These are phyloP conservation scores for Salticus scenicus DNA, from an alignment of 2,888 invertebrate species.

Conservation along the genomic window DNA sequence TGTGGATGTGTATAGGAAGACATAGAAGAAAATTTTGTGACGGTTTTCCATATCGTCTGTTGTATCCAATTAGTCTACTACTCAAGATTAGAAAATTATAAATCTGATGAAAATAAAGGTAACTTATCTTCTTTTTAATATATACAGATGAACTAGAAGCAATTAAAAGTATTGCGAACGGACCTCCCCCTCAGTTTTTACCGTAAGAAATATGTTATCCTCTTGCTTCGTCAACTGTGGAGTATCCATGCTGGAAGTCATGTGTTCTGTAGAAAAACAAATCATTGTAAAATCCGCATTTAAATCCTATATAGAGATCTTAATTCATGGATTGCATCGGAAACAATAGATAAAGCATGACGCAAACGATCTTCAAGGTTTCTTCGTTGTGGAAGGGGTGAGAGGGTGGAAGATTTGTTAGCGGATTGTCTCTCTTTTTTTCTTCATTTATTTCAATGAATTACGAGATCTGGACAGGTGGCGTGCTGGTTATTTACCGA, in stretches of 20 bases:
- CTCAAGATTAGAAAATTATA: too few species aligned
- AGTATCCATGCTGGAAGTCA: neutral
- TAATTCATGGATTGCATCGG: conserved; percentile 13
- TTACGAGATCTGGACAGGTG: conserved; percentile 18
- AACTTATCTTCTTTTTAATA: too few species aligned
- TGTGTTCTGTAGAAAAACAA: neutral
- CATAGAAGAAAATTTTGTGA: too few species aligned
- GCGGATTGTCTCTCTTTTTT: conserved; percentile 28
- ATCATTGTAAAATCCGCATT: neutral
- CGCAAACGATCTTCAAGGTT: conserved; percentile 8
- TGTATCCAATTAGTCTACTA: too few species aligned
- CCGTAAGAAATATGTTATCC: too few species aligned
- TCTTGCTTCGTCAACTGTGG: neutral
- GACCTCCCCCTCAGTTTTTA: too few species aligned
- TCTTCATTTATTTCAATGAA: neutral
- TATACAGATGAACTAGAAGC: too few species aligned
- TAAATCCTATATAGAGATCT: neutral
- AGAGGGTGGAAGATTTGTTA: conserved; percentile 36
- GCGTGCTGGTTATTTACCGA: conserved; percentile 1
- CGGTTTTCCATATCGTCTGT: too few species aligned
- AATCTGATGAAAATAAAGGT: too few species aligned
- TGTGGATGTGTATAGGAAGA: too few species aligned
- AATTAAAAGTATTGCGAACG: too few species aligned
- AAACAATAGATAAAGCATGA: conserved; percentile 43
- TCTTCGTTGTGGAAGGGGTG: neutral